phyloP scores from a whole-genome alignment of 2,888 invertebrate genomes.

The Trimorus sp. region DNA sequence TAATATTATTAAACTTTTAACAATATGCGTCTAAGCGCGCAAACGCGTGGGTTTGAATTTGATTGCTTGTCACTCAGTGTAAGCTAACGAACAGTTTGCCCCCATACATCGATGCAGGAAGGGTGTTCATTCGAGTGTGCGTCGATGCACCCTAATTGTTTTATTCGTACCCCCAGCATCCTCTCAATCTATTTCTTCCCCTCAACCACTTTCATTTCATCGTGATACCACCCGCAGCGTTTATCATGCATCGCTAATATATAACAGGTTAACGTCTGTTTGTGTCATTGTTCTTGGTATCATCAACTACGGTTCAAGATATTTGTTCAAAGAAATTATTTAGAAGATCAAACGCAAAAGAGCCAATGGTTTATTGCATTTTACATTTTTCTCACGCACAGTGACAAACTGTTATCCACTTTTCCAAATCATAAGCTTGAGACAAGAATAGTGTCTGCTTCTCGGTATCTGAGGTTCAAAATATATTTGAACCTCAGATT shows the following conservation, averaged over 20 bases:
- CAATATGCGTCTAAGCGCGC: slow-evolving; percentile 60
- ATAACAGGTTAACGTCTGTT: slow-evolving; percentile 79
- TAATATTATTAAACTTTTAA: slow-evolving; percentile 61
- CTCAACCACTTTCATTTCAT: slow-evolving; percentile 78
- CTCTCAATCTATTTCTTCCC: slow-evolving; percentile 80
- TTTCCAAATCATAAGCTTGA: no score
- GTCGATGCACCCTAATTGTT: slow-evolving; percentile 80
- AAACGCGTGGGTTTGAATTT: slow-evolving; percentile 66
- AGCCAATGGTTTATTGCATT: no score
- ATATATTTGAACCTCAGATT: no score
- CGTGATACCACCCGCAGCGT: slow-evolving; percentile 80
- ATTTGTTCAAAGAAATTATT: no score
- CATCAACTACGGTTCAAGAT: slow-evolving; percentile 43
- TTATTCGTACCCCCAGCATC: slow-evolving; percentile 77
- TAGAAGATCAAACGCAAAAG: no score
- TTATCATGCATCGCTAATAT: slow-evolving; percentile 79
- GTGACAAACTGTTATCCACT: no score
- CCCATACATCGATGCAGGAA: slow-evolving; percentile 69
- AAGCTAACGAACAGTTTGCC: slow-evolving; percentile 68
- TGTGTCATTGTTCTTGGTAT: slow-evolving; percentile 60
- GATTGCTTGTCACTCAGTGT: slow-evolving; percentile 69
- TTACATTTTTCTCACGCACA: no score
- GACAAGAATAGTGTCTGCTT: no score
- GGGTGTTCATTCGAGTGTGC: slow-evolving; percentile 79
- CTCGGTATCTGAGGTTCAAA: no score